Percentiles rank a stretch among this genome's conserved stretches.
Conservation (phyloP, 2,888 invertebrate genomes). For the Eledone cirrhosa region DNA sequence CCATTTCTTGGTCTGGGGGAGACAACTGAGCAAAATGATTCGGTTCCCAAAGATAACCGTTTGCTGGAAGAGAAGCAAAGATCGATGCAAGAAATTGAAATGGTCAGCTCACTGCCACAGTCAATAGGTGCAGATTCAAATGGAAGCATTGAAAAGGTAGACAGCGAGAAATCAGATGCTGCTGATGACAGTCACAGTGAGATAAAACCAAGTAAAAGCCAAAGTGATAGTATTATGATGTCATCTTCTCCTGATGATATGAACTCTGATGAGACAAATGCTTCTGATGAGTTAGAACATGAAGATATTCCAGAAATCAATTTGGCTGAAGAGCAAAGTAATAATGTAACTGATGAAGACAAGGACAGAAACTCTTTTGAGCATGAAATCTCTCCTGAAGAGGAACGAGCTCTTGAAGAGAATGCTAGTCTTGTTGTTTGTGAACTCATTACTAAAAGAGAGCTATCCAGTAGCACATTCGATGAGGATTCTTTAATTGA, state of each 20-base stretch:
- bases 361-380: conserved; percentile 35
- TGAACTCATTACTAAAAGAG: conserved; percentile 67
- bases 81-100: conserved; percentile 28
- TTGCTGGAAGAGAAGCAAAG: conserved; percentile 37
- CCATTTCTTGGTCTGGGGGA: conserved; percentile 33
- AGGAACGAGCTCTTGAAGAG: conserved; percentile 69
- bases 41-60: conserved; percentile 36
- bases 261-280: conserved; percentile 34
- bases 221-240: conserved; percentile 45
- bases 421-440: conserved; percentile 73
- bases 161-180: conserved; percentile 39
- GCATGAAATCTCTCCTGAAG: conserved; percentile 44
- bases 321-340: conserved; percentile 33
- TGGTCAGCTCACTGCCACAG: conserved; percentile 24
- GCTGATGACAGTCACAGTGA: conserved; percentile 31
- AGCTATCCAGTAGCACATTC: conserved; percentile 58
- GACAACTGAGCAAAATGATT: conserved; percentile 30
- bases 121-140: conserved; percentile 34
- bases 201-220: not conserved
- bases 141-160: conserved; percentile 37
- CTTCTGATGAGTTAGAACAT: conserved; percentile 32
- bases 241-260: conserved; percentile 49
- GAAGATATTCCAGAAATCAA: conserved; percentile 33
- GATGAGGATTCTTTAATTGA: conserved; percentile 71
- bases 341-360: conserved; percentile 37